Evolutionary conservation across 2,113 vertebrate species (phyloP).

Genomic region (Alethe diademata): DNA sequence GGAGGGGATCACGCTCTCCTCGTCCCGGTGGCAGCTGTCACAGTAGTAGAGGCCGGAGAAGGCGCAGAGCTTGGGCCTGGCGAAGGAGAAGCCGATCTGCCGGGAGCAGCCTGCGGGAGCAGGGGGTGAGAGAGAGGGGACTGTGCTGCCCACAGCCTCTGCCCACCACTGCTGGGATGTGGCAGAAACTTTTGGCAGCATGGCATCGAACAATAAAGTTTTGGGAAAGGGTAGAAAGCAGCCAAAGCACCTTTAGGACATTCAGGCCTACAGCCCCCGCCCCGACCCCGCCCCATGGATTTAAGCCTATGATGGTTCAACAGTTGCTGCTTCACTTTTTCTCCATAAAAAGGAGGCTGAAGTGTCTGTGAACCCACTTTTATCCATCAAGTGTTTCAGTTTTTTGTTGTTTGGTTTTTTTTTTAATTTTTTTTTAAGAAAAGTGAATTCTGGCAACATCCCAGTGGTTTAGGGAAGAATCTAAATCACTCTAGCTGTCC

Average conservation of each 20-base stretch:
- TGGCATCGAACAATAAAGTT: not conserved
- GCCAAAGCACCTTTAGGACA: not conserved
- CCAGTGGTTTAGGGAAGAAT: not conserved
- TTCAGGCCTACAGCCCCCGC: not conserved
- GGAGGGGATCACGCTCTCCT: conserved; percentile 86
- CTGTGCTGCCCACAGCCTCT: fast-evolving
- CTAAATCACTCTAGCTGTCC: not conserved
- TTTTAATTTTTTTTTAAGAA: not conserved
- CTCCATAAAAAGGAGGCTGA: not conserved
- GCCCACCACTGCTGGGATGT: fast-evolving
- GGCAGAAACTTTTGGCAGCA: not conserved
- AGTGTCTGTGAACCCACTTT: not conserved
- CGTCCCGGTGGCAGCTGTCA: conserved; percentile 86
- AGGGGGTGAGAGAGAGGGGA: not conserved
- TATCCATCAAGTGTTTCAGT: not conserved
- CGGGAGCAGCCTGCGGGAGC: conserved; percentile 82
- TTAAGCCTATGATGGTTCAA: not conserved
- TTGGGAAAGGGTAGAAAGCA: not conserved
- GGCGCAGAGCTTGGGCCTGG: conserved; percentile 85
- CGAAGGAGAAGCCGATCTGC: conserved; percentile 86
- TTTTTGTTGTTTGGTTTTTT: not conserved
- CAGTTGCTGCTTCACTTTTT: not conserved
- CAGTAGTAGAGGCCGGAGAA: conserved; percentile 92
- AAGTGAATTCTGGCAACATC: not conserved
- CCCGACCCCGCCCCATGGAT: no score